A percentile compares a stretch with the other conserved stretches of the same genome.
phyloP scores from a whole-genome alignment of 2,888 invertebrate species.

The Gastracanthus pulcherrimus region DNA sequence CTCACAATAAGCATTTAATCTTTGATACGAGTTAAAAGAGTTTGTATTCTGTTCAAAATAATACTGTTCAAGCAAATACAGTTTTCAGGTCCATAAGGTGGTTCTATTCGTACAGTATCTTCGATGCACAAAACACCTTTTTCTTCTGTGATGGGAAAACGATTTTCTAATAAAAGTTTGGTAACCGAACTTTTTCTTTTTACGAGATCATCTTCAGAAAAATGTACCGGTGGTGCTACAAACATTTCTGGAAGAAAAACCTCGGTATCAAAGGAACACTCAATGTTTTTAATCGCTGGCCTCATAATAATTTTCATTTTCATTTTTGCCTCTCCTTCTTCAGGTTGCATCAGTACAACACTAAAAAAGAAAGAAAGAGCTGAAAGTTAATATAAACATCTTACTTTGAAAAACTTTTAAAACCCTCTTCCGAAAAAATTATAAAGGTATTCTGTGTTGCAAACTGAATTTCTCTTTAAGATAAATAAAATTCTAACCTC shows the following conservation, averaged over 20 bases:
- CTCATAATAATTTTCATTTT: slow-evolving; percentile 70
- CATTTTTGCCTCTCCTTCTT: slow-evolving; percentile 58
- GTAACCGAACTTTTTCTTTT: slow-evolving; percentile 66
- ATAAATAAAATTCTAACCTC: slow-evolving; percentile 74
- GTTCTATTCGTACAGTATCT: slow-evolving; percentile 69
- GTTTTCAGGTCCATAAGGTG: slow-evolving; percentile 71
- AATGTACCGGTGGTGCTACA: slow-evolving; percentile 45
- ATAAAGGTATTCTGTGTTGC: not conserved
- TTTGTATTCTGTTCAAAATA: slow-evolving; percentile 71
- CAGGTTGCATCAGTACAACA: slow-evolving; percentile 67
- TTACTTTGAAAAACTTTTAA: not conserved
- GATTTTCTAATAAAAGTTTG: slow-evolving; percentile 68
- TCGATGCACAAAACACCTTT: slow-evolving; percentile 68
- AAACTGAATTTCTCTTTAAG: not conserved
- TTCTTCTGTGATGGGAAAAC: slow-evolving; percentile 70
- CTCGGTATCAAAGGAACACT: slow-evolving; percentile 62
- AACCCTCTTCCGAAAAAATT: not conserved
- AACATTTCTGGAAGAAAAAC: slow-evolving; percentile 69
- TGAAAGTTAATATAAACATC: not conserved
- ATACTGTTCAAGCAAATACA: slow-evolving; percentile 71
- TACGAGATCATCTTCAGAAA: slow-evolving; percentile 56
- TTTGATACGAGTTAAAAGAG: slow-evolving; percentile 29
- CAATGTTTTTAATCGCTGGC: slow-evolving; percentile 68
- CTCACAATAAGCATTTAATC: not conserved
- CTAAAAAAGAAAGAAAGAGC: slow-evolving; percentile 61